Conservation (phyloP, 30 jellyfish, hydroid and myxozoan genomes). For the Turritopsis dohrnii region DNA sequence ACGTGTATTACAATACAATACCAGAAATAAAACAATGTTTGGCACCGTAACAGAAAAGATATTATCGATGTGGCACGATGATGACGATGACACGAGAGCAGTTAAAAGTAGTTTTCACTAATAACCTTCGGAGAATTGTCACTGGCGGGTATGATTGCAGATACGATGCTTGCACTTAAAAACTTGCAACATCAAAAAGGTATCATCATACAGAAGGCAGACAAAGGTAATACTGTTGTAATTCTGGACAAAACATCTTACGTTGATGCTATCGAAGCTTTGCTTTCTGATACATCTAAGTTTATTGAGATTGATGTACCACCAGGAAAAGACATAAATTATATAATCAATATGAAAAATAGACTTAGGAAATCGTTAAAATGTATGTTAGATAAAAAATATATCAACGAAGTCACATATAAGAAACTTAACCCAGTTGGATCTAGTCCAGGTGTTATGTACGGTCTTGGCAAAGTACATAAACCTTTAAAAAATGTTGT, state of each 20-base stretch:
- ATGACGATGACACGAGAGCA: no score
- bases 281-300: conserved; percentile 8
- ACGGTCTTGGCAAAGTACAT: conserved; percentile 44
- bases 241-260: background rate
- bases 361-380: background rate
- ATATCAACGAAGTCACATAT: background rate
- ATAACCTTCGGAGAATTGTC: no score
- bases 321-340: background rate
- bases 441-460: conserved; percentile 25
- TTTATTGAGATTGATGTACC: background rate
- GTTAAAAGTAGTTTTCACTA: background rate
- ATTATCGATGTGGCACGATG: no score
- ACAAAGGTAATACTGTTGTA: conserved; percentile 5
- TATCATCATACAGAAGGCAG: conserved; percentile 1
- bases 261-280: background rate
- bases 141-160: no score
- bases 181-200: background rate
- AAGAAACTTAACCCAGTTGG: conserved; percentile 22
- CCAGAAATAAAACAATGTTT: no score
- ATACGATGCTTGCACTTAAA: background rate
- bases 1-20: no score
- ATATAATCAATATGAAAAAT: conserved; percentile 1
- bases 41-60: no score
- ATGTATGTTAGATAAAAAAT: background rate
- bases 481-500: background rate